Evolutionary conservation across 2,797 vertebrate genomes (phyloP), one percentile per base, ranked within the genome.

Genomic region (Luscinia megarhynchos): DNA sequence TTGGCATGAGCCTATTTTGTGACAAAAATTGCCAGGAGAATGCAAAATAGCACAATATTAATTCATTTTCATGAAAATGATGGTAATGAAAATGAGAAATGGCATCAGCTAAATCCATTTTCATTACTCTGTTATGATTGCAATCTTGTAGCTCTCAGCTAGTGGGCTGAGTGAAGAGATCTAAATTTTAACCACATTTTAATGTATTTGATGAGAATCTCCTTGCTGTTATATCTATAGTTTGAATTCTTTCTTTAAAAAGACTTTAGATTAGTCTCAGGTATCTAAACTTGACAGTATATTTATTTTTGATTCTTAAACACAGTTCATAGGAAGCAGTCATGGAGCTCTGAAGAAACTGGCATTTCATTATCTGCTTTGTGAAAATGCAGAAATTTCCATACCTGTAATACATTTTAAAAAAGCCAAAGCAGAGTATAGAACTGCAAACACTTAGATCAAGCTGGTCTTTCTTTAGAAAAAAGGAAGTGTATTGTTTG

Each of bases 11-110:
- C 77, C 64, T 62, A 70, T 93, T 91, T 77, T 90, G 36, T 90
- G 81, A 92, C 78, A 82, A 95, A 89, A 92, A 74, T 64, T 93
- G 57, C 67, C 74, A 84, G 18, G 50, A 84, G 92, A 95, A 90
- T 87, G 90, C 74, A 95, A 95, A 97, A 95, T 90, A 95, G 77
- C 41, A 89, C 48, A 92, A 90, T 92, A 90, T 95, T 95, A 93
- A 96, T 87, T 72, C 61, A 80, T 89, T 94, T 72, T 93, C 61
- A 87, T 76, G 72, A 95, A 95, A 95, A 92, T 84, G 70, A 93
- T 50, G 51, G 87, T 77, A 95, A 96, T 95, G 92, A 96, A 95
- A 96, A 96, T 94, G 92, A 96, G 86, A 94, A 95, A 95, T 92
- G 75, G 64, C 89, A 89, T 82, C 74, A 77, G n/a, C 61, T 95